Percentiles rank a stretch among this genome's conserved stretches.
These are phyloP conservation scores for Psix sp. DNA, from an alignment of 1,140 invertebrate species.

Conservation along the genomic window DNA sequence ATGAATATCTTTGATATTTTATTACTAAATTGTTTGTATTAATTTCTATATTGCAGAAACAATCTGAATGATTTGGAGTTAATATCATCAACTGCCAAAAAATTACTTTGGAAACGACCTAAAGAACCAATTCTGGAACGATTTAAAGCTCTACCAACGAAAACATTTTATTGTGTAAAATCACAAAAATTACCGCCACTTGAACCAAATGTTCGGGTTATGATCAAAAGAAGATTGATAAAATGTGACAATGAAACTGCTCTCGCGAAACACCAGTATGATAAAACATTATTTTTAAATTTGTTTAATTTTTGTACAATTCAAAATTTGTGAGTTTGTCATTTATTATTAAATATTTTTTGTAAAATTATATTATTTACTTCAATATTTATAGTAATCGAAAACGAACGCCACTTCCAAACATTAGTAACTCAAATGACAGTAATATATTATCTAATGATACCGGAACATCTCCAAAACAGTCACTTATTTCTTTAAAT, in stretches of 20 bases:
- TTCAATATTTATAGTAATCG: background rate
- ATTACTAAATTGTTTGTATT: too few relatives aligned
- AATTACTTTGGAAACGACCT: conserved; percentile 38
- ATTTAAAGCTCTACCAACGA: conserved; percentile 23
- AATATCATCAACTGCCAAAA: conserved; percentile 25
- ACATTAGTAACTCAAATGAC: too few relatives aligned
- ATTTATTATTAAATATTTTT: background rate
- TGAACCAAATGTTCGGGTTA: background rate
- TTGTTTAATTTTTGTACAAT: conserved; percentile 4
- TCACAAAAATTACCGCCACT: conserved; percentile 2
- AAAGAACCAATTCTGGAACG: conserved; percentile 23
- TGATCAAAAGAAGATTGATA: conserved; percentile 7
- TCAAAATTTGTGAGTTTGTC: too few relatives aligned
- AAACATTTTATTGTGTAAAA: conserved; percentile 37
- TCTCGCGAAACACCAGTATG: conserved; percentile 24
- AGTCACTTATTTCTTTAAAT: background rate
- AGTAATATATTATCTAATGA: too few relatives aligned
- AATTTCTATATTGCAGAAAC: conserved; percentile 3
- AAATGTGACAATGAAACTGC: conserved; percentile 18
- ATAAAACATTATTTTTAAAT: conserved; percentile 1
- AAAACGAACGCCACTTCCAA: too few relatives aligned
- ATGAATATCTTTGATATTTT: too few relatives aligned
- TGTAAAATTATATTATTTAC: conserved; percentile 7
- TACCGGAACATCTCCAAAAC: too few relatives aligned
- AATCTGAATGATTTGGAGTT: conserved; percentile 18